Conservation (phyloP, 2,797 vertebrate genomes). For the Spondyliosoma cantharus region DNA sequence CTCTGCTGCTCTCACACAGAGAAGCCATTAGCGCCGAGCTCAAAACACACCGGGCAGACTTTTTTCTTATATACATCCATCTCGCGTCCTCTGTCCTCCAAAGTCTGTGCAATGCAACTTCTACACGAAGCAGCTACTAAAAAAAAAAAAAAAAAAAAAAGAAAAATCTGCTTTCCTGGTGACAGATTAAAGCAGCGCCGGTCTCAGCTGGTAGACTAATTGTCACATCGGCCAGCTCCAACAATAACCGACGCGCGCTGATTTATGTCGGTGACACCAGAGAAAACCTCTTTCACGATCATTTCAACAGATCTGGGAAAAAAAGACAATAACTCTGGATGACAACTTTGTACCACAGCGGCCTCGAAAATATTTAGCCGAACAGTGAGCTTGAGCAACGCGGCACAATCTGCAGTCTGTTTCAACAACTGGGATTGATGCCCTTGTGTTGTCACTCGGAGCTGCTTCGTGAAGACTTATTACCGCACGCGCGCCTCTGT, state of each 20-base stretch:
- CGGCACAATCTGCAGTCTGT: constrained; percentile 4
- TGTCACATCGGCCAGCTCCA: constrained; percentile 33
- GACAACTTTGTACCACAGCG: constrained; percentile 40
- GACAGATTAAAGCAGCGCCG: constrained; percentile 26
- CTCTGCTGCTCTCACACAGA: constrained; percentile 69
- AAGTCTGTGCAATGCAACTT: background rate
- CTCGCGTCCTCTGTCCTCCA: background rate
- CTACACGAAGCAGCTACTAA: background rate
- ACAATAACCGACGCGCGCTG: constrained; percentile 52
- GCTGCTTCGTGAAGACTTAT: constrained; percentile 2
- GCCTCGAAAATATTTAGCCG: constrained; percentile 27
- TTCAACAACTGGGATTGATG: background rate
- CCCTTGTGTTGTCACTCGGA: constrained; percentile 4
- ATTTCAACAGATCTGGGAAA: constrained; percentile 55
- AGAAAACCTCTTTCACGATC: constrained; percentile 21
- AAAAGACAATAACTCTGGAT: constrained; percentile 50
- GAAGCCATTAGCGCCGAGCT: constrained; percentile 41
- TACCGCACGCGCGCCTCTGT: constrained; percentile 19
- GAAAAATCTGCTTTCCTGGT: constrained; percentile 3
- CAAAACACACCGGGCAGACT: constrained; percentile 22
- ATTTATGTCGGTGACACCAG: constrained; percentile 46
- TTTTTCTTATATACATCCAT: constrained; percentile 6
- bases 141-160: too few relatives aligned
- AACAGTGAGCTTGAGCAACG: constrained; percentile 16
- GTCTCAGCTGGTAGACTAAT: constrained; percentile 51